Conservation (phyloP, 2,797 vertebrate species). For the Glossophaga mutica region DNA sequence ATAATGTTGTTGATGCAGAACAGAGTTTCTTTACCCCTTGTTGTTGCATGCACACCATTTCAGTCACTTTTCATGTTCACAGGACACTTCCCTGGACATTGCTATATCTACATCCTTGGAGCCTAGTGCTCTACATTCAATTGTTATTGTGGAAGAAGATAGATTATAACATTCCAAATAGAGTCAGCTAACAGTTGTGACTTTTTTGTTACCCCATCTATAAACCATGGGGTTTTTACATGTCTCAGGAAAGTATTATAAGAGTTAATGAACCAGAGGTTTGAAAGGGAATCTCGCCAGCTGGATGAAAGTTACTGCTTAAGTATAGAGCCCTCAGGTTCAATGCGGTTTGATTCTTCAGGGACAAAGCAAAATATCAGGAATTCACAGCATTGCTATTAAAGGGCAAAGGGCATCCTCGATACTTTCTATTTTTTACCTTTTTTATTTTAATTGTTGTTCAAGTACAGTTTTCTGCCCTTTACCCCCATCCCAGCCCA, state of each 20-base stretch:
- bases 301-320: constrained; percentile 42
- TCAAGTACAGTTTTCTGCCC: too few species aligned
- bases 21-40: neutral
- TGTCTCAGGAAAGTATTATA: constrained; percentile 51
- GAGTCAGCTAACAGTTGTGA: constrained; percentile 30
- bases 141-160: constrained; percentile 34
- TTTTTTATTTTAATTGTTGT: too few species aligned
- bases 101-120: constrained; percentile 34
- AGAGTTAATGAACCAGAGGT: constrained; percentile 66
- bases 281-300: constrained; percentile 40
- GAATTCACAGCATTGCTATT: constrained; percentile 19
- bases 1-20: constrained; percentile 24
- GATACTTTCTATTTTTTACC: neutral
- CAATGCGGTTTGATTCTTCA: constrained; percentile 45
- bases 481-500: too few species aligned
- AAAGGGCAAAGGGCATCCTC: constrained; percentile 36
- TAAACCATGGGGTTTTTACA: constrained; percentile 55
- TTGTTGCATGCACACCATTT: constrained; percentile 34
- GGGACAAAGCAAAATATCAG: constrained; percentile 42
- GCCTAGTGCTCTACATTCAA: constrained; percentile 26
- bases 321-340: constrained; percentile 46
- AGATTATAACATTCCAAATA: constrained; percentile 12
- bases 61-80: constrained; percentile 42
- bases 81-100: neutral
- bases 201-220: constrained; percentile 52